These are phyloP conservation scores for Nannoperca australis DNA, from an alignment of 2,797 vertebrate genomes.

Conservation along the genomic window DNA sequence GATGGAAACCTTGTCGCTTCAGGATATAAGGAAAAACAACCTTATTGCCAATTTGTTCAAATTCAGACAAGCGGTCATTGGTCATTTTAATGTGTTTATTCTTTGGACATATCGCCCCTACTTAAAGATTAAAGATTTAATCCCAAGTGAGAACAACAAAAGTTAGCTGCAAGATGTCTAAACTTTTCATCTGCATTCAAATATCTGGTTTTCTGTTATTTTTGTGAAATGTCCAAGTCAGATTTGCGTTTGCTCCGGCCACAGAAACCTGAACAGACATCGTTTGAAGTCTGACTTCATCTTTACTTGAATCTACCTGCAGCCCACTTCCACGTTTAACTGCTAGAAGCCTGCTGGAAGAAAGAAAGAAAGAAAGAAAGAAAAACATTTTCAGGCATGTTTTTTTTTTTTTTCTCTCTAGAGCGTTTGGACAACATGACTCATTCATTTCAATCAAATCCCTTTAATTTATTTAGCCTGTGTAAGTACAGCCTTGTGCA, in stretches of 20 bases:
- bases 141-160: background rate
- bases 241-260: background rate
- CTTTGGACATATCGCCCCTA: background rate
- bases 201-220: background rate
- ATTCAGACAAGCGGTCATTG: background rate
- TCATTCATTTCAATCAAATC: constrained; percentile 56
- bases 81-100: background rate
- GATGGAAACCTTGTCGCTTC: constrained; percentile 7
- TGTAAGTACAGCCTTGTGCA: constrained; percentile 55
- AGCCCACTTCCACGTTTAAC: background rate
- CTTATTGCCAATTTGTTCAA: background rate
- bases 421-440: constrained; percentile 36
- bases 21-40: constrained; percentile 21
- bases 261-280: constrained; percentile 11
- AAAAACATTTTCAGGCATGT: constrained; percentile 25
- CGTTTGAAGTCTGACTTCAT: constrained; percentile 14
- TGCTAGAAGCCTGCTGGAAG: constrained; percentile 9
- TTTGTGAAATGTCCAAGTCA: background rate
- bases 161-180: background rate
- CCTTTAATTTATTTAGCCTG: constrained; percentile 42
- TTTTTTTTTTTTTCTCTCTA: background rate
- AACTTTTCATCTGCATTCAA: background rate
- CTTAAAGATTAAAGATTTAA: background rate
- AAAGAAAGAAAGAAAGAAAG: constrained; percentile 31
- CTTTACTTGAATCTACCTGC: constrained; percentile 35